Evolutionary conservation across 2,113 vertebrate genomes (phyloP).

Genomic region (Tinamus guttatus): DNA sequence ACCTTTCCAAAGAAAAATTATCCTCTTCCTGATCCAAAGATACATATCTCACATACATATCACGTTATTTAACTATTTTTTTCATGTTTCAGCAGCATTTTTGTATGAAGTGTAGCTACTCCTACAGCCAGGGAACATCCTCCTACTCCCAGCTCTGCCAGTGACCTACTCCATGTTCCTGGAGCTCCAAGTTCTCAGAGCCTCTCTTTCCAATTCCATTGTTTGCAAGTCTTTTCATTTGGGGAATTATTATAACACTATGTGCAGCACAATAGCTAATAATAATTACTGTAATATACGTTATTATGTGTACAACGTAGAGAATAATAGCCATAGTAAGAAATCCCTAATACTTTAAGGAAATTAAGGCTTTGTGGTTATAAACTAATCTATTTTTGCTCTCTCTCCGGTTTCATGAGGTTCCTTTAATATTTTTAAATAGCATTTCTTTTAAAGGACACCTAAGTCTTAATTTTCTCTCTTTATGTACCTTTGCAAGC

Average conservation of each 20-base stretch:
- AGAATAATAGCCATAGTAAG: slow-evolving; percentile 15
- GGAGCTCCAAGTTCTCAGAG: not conserved
- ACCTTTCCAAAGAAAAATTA: slow-evolving; percentile 53
- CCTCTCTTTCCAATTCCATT: slow-evolving; percentile 26
- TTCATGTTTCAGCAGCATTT: slow-evolving; percentile 22
- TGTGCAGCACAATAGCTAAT: slow-evolving; percentile 44
- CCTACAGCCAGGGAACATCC: not conserved
- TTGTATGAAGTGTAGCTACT: not conserved
- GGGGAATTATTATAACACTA: slow-evolving; percentile 23
- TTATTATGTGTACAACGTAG: slow-evolving; percentile 21
- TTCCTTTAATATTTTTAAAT: slow-evolving; percentile 40
- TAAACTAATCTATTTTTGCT: slow-evolving; percentile 47
- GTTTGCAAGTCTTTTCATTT: slow-evolving; percentile 4
- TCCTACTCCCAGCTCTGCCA: not conserved
- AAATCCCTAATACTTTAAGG: slow-evolving; percentile 37
- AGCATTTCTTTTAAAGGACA: slow-evolving; percentile 23
- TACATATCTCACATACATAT: not conserved
- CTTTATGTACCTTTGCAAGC: not conserved
- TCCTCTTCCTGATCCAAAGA: not conserved
- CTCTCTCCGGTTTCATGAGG: not conserved
- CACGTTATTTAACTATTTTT: not conserved
- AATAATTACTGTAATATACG: slow-evolving; percentile 62
- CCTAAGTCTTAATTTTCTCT: not conserved
- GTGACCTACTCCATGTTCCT: not conserved
- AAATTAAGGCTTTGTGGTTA: slow-evolving; percentile 47